phyloP scores from a whole-genome alignment of 2,113 vertebrate genomes.

The Gymnorhina tibicen region DNA sequence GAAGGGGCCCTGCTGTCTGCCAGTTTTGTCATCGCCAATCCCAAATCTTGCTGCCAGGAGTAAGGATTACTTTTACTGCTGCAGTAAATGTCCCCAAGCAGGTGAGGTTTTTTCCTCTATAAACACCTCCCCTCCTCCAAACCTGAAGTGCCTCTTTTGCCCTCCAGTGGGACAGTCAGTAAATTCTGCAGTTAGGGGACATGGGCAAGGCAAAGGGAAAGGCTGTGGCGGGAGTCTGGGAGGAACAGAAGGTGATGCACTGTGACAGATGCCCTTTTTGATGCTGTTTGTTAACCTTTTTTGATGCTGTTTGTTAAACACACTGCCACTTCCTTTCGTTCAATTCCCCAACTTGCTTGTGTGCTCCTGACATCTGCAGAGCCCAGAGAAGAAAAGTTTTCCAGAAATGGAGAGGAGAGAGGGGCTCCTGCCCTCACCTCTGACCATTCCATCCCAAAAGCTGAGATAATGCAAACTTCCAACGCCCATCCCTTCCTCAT shows the following conservation, averaged over 20 bases:
- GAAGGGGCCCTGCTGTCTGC: background rate
- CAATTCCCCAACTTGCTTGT: background rate
- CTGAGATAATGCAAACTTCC: background rate
- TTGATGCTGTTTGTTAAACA: slow-evolving; percentile 65
- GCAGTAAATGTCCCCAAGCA: background rate
- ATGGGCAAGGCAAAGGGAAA: slow-evolving; percentile 17
- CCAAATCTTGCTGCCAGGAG: background rate
- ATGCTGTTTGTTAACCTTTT: slow-evolving; percentile 64
- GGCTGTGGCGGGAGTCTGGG: slow-evolving; percentile 6
- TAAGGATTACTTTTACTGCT: background rate
- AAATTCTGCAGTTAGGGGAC: slow-evolving; percentile 44
- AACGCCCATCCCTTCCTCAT: background rate
- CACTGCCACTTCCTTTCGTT: background rate
- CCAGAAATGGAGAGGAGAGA: background rate
- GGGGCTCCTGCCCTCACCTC: background rate
- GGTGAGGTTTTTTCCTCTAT: background rate
- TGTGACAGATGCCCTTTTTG: slow-evolving; percentile 67
- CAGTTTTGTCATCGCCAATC: background rate
- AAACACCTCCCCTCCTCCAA: background rate
- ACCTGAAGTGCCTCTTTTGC: background rate
- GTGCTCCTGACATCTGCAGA: background rate
- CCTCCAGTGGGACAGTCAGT: background rate
- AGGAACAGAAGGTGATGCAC: slow-evolving; percentile 58
- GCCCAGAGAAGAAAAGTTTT: background rate
- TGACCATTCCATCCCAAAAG: background rate